Base-by-base conservation (phyloP, 2,888 invertebrate species). In the Cephus sareptanus region DNA sequence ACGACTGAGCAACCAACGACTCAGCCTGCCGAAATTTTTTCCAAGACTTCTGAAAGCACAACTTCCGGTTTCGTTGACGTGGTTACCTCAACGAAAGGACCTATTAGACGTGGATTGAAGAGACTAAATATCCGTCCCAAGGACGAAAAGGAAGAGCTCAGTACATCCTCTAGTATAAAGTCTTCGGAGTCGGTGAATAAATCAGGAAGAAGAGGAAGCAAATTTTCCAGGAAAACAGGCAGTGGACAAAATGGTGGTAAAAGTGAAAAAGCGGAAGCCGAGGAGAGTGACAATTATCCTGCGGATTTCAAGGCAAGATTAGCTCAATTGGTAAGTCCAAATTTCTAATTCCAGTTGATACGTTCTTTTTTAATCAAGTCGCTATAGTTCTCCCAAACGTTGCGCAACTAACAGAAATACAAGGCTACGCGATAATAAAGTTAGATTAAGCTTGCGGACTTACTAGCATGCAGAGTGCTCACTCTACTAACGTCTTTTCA, bases 211-310 rank as follows among this genome's bases (percentile, higher is more conserved):
- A 86, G 89, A 40, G 88, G 88, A 12, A 86, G 79, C 75, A 87
- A 89, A 77, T 84, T 82, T 11, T 87, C 85, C 56, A 82, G 81
- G 0, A 88, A 87, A 75, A 79, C 77, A n/a, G 31, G 69, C 79
- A 11, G 79, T 76, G 23, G 70, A 37, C 34, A 31, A 75, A 12
- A 11, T 11, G 74, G 56, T 69, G 1, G 75, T 40, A 68, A 81
- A 34, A 87, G 84, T 30, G 34, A 70, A 0, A 79, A 84, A 4
- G 40, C 74, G 4, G 85, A 86, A 4, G 69, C 77, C 4, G 83
- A 83, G 11, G 90, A 90, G 35, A 84, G 82, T 34, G 90, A 90
- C 70, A 91, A 91, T 80, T 91, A 91, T 85, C 91, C 91, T 31
- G 84, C 89, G 0, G 89, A 90, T 35, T 91, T 91, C 76, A 90